phyloP scores from a whole-genome alignment of 2,797 vertebrate species.

The Periophthalmus magnuspinnatus region DNA sequence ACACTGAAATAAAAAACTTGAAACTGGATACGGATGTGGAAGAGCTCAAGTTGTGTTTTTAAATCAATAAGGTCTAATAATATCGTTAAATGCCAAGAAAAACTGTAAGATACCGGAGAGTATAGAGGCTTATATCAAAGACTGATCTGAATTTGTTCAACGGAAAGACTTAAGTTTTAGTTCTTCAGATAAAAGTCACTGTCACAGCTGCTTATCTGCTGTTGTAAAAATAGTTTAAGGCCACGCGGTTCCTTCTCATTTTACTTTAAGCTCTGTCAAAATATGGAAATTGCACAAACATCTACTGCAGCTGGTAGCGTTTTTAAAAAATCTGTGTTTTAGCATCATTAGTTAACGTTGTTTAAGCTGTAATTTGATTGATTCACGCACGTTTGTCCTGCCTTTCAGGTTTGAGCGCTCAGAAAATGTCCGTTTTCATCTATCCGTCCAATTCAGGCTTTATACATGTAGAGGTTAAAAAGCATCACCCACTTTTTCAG shows the following conservation, averaged over 20 bases:
- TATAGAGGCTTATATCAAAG: neutral
- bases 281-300: neutral
- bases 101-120: neutral
- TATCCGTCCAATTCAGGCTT: no score
- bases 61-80: conserved; percentile 39
- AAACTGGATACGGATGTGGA: conserved; percentile 36
- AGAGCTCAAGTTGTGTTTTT: conserved; percentile 45
- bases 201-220: neutral
- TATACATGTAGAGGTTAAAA: no score
- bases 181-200: conserved; percentile 1
- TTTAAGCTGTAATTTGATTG: no score
- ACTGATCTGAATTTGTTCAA: neutral
- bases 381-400: no score
- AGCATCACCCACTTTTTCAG: no score
- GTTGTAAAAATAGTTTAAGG: neutral
- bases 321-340: no score
- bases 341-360: no score
- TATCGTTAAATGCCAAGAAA: neutral
- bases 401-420: no score
- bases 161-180: neutral
- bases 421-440: no score
- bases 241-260: neutral
- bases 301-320: neutral
- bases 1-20: conserved; percentile 42
- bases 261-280: neutral